Evolutionary conservation across 2,797 vertebrate species (phyloP).

Genomic region (Hydrocynus forskahlii): DNA sequence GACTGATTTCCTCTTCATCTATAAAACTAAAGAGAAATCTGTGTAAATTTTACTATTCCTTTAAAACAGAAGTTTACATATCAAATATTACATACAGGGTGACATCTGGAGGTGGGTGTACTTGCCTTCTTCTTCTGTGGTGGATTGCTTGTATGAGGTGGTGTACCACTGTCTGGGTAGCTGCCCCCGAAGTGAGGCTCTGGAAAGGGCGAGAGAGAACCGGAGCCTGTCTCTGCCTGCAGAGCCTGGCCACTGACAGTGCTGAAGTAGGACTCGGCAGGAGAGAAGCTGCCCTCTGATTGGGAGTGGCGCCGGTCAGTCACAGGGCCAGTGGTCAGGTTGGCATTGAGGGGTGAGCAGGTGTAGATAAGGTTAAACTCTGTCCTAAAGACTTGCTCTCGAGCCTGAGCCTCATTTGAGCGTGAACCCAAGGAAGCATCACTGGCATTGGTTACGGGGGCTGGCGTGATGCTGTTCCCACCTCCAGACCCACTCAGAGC

Average conservation of each 20-base stretch:
- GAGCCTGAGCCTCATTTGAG: constrained; percentile 62
- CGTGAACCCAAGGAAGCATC: constrained; percentile 80
- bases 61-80: background rate
- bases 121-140: constrained; percentile 98
- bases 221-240: constrained; percentile 82
- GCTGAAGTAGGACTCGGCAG: constrained; percentile 90
- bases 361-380: constrained; percentile 99
- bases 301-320: constrained; percentile 85
- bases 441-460: constrained; percentile 77
- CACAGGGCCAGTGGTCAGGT: constrained; percentile 77
- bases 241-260: constrained; percentile 83
- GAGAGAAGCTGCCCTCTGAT: constrained; percentile 86
- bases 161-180: constrained; percentile 83
- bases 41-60: background rate
- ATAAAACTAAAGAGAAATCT: background rate
- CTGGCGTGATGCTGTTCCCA: constrained; percentile 62
- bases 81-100: background rate
- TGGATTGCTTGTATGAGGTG: constrained; percentile 88
- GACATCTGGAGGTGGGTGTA: constrained; percentile 53
- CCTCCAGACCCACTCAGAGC: constrained; percentile 61
- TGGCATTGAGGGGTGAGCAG: constrained; percentile 96
- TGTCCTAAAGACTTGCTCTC: constrained; percentile 95
- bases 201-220: constrained; percentile 86
- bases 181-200: constrained; percentile 82
- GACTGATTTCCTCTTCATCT: background rate